Base-by-base conservation (phyloP, 2,888 invertebrate genomes). In the Carterocephalus palaemon region DNA sequence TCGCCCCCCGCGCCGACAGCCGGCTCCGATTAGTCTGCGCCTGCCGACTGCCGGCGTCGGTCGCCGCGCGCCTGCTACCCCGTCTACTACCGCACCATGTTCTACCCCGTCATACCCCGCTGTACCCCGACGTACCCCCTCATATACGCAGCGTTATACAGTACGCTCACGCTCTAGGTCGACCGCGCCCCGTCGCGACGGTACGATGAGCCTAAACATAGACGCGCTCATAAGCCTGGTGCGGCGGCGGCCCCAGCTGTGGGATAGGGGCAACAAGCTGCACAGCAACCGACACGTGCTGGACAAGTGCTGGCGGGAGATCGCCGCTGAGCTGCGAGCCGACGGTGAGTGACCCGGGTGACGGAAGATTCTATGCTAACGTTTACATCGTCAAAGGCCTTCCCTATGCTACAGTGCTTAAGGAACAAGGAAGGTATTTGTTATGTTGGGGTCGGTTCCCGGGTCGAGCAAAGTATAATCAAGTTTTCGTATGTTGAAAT, bases 281-380 rank as follows among this genome's bases (percentile, higher is more conserved):
- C 46, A 38, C n/a, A 19, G 46, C 19, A 46, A 46, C 26, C 24
- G 38, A 9, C 24, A 46, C 29, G 10, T 26, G 3, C 9, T 33
- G 6, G 38, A 46, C 24, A 38, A 38, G 26, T 46, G 36, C 10
- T 45, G 45, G 45, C 22, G 32, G 17, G 38, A 45, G 19, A 45
- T 45, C 20, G 36, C 29, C 2, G 9, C n/a, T 1, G 45, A 37
- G 13, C 8, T 45, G 24, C 24, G 24, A 4, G 37, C 16, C 9
- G 45, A 45, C 12, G 45, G 45, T 45, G 23, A 45, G 45, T 28
- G 19, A 8, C 7, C 3, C 4, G 4, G 4, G 7, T 20, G 3
- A 24, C n/a, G 4, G 1, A 24, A 3, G 4, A 7, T 24, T 7
- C 9, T 24, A 24, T 24, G n/a, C 5, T 8, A 8, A 24, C 8